These are phyloP conservation scores for Folsomia manolachei DNA, from an alignment of 2,888 invertebrate genomes.

Conservation along the genomic window DNA sequence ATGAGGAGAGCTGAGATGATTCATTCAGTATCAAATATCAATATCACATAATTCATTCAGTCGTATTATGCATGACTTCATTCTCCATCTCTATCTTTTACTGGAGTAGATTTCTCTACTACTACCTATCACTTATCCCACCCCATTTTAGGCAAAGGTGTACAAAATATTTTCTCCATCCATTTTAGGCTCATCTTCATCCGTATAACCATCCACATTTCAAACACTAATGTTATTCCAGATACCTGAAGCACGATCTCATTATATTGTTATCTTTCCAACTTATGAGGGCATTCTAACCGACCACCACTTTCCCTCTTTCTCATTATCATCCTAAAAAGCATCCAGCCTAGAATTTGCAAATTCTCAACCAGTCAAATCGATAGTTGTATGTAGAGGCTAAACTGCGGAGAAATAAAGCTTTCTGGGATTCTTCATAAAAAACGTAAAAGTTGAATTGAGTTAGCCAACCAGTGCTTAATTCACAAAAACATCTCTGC, in stretches of 20 bases:
- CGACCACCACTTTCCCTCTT: background rate
- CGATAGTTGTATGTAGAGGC: no score
- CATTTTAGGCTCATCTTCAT: background rate
- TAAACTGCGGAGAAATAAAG: no score
- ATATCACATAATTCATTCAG: slow-evolving; percentile 7
- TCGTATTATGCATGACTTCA: slow-evolving; percentile 6
- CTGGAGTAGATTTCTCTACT: no score
- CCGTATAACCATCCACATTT: background rate
- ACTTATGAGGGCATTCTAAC: background rate
- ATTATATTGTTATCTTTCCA: background rate
- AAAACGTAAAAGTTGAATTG: no score
- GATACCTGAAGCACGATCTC: background rate
- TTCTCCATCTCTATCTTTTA: background rate
- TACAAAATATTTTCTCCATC: background rate
- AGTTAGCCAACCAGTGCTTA: no score
- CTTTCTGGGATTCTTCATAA: no score
- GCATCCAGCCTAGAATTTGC: background rate
- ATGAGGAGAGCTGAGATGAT: no score
- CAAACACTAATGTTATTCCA: background rate
- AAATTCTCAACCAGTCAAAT: no score
- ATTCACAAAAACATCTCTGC: no score
- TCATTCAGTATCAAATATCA: slow-evolving; percentile 3
- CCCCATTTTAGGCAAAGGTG: background rate
- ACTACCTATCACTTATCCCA: no score
- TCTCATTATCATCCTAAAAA: slow-evolving; percentile 1